phyloP scores from a whole-genome alignment of 2,113 vertebrate genomes.

The Paratilapia polleni region DNA sequence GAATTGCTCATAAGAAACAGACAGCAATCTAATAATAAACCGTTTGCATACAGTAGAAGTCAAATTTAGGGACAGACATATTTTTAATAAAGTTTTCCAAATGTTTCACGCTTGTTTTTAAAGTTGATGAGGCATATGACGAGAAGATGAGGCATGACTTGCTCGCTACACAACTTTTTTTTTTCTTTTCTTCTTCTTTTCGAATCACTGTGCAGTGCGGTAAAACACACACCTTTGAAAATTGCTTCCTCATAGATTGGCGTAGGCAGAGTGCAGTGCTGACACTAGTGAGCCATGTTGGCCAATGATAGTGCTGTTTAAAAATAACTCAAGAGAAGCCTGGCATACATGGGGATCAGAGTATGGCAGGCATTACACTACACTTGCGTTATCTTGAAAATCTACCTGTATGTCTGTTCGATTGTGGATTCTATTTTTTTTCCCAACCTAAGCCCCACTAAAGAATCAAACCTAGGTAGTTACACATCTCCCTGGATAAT shows the following conservation, averaged over 20 bases:
- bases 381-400: constrained; percentile 36
- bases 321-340: constrained; percentile 39
- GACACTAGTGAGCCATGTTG: neutral
- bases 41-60: constrained; percentile 11
- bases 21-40: constrained; percentile 44
- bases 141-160: neutral
- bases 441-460: constrained; percentile 32
- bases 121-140: neutral
- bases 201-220: neutral
- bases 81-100: constrained; percentile 35
- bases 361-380: constrained; percentile 23
- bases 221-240: constrained; percentile 18
- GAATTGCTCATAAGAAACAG: constrained; percentile 34
- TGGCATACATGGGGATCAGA: neutral
- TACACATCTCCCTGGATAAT: constrained; percentile 50
- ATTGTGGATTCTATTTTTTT: constrained; percentile 22
- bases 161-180: neutral
- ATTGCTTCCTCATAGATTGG: constrained; percentile 9
- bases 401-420: constrained; percentile 38
- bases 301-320: constrained; percentile 14
- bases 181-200: too few species aligned
- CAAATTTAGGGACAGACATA: neutral
- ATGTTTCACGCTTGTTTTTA: constrained; percentile 20
- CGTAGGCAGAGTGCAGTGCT: neutral
- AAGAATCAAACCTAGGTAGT: constrained; percentile 45